phyloP scores from a whole-genome alignment of 2,113 vertebrate genomes.

The Limnothrissa miodon region DNA sequence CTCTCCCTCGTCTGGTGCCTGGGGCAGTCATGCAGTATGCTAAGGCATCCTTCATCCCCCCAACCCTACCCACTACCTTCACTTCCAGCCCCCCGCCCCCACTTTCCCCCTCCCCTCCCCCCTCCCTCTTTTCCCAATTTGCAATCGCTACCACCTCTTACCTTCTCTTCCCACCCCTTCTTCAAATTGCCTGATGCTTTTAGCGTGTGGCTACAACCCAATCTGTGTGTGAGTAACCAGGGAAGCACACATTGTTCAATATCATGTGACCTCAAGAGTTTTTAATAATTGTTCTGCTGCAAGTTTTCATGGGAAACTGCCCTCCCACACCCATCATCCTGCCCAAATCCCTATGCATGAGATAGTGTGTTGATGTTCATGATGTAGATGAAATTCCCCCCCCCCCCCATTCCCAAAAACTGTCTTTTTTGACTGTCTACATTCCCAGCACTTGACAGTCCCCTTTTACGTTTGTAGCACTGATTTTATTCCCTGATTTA shows the following conservation, averaged over 20 bases:
- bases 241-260: constrained; percentile 72
- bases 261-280: constrained; percentile 63
- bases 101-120: not conserved
- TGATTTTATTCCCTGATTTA: constrained; percentile 27
- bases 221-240: constrained; percentile 54
- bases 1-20: constrained; percentile 51
- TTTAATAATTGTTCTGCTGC: constrained; percentile 59
- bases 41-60: not conserved
- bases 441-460: constrained; percentile 43
- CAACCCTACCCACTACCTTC: not conserved
- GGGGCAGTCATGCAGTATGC: constrained; percentile 39
- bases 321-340: not conserved
- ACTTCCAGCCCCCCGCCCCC: not conserved
- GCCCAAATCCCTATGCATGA: constrained; percentile 70
- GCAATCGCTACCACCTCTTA: constrained; percentile 48
- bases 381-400: constrained; percentile 50
- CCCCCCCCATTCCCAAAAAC: not conserved
- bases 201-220: constrained; percentile 52
- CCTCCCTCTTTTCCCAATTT: not conserved
- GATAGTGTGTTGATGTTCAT: constrained; percentile 65
- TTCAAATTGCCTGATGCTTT: constrained; percentile 51
- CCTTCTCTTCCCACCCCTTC: not conserved
- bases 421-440: not conserved
- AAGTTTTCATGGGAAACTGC: constrained; percentile 52
- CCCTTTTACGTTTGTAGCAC: constrained; percentile 32